phyloP scores from a whole-genome alignment of 2,797 vertebrate species.

The Agapornis canus region DNA sequence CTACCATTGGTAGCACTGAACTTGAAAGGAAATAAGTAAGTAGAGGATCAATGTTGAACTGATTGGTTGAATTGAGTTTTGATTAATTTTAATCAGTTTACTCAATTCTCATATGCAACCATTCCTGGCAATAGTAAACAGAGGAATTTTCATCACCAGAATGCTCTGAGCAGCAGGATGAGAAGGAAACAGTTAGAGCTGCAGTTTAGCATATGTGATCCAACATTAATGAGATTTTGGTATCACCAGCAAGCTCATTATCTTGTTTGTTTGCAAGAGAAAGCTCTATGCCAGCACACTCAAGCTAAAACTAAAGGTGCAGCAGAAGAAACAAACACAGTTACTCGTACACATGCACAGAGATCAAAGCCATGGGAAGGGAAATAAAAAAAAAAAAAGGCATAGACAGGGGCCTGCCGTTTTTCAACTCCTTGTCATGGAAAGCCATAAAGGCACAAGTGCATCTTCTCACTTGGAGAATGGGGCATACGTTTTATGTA shows the following conservation, averaged over 20 bases:
- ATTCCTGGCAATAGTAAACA: neutral
- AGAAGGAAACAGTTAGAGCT: neutral
- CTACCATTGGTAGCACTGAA: neutral
- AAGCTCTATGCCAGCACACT: neutral
- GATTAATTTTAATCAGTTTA: constrained; percentile 39
- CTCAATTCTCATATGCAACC: neutral
- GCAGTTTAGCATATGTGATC: neutral
- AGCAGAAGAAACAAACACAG: neutral
- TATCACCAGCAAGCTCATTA: neutral
- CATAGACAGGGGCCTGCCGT: neutral
- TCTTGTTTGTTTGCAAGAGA: neutral
- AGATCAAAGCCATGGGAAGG: neutral
- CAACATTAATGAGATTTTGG: neutral
- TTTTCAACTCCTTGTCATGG: neutral
- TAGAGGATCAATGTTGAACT: neutral
- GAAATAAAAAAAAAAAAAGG: neutral
- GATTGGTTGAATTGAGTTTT: constrained; percentile 33
- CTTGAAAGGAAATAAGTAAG: neutral
- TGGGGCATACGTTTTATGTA: neutral
- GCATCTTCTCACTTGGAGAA: neutral
- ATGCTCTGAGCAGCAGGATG: neutral
- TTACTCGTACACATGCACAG: neutral
- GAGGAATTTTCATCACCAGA: neutral
- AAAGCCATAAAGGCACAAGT: neutral
- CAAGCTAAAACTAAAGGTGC: neutral